A percentile compares a stretch with the other conserved stretches of the same genome.
Evolutionary conservation across 2,113 vertebrate genomes (phyloP).

Genomic region (Lepisosteus oculatus): DNA sequence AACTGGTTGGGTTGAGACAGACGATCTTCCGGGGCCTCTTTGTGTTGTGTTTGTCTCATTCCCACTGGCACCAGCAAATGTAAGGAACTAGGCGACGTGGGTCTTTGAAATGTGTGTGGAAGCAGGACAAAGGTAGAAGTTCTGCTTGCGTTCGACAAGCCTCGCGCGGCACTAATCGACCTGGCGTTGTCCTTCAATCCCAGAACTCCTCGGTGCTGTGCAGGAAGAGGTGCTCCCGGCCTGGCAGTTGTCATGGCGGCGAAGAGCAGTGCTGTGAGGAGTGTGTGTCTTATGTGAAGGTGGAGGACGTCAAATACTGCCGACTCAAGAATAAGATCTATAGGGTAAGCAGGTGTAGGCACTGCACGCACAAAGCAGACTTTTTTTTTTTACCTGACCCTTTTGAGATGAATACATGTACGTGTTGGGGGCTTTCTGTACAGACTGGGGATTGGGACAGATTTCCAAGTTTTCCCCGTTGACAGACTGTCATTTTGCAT

Average conservation of each 20-base stretch:
- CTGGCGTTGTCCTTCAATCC: slow-evolving; percentile 16
- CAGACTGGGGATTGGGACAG: background rate
- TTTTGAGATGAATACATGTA: background rate
- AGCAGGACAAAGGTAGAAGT: no score
- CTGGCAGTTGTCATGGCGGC: slow-evolving; percentile 66
- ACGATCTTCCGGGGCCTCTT: no score
- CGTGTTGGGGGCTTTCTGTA: background rate
- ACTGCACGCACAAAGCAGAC: background rate
- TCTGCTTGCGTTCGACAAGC: no score
- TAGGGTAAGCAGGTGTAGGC: slow-evolving; percentile 67
- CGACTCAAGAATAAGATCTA: slow-evolving; percentile 89
- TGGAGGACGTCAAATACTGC: slow-evolving; percentile 86
- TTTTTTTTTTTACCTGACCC: background rate
- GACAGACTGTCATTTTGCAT: no score
- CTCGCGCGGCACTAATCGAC: no score
- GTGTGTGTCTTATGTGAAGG: slow-evolving; percentile 76
- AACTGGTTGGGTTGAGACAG: no score
- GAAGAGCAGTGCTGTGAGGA: slow-evolving; percentile 76
- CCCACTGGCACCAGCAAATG: no score
- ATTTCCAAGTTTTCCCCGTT: no score
- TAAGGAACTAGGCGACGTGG: no score
- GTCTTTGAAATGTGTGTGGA: no score
- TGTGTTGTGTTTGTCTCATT: no score
- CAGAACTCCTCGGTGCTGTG: slow-evolving; percentile 93
- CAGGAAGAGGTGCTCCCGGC: slow-evolving; percentile 73